Conservation (phyloP, 2,888 invertebrate species). For the Drosophila cyrtoloma region DNA sequence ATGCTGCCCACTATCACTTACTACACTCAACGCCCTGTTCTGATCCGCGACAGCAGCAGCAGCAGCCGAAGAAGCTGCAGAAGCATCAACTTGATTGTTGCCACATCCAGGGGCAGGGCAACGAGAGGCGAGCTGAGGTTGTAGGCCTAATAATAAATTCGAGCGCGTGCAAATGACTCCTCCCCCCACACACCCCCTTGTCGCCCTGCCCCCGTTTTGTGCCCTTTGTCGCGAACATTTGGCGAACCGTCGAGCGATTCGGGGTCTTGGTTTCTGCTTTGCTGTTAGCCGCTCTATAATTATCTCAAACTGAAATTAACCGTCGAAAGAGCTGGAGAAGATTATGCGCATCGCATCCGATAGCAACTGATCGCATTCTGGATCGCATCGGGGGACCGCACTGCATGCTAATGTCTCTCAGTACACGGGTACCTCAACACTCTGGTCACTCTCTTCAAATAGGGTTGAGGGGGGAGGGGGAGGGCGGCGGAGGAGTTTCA, state of each 20-base stretch:
- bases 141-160: constrained; percentile 80
- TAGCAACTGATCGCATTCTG: constrained; percentile 33
- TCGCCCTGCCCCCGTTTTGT: neutral
- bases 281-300: constrained; percentile 83
- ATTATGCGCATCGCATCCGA: constrained; percentile 72
- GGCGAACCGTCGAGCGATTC: neutral
- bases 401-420: constrained; percentile 57
- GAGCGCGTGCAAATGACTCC: constrained; percentile 79
- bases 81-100: constrained; percentile 68
- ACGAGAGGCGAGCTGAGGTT: neutral
- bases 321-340: constrained; percentile 81
- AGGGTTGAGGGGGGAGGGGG: too few species aligned
- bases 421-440: neutral
- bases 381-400: constrained; percentile 39
- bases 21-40: constrained; percentile 78
- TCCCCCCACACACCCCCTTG: neutral
- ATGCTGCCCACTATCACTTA: constrained; percentile 79
- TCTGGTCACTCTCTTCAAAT: neutral
- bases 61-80: constrained; percentile 38
- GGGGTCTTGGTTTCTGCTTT: constrained; percentile 45
- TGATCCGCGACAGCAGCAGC: constrained; percentile 49
- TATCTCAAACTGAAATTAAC: constrained; percentile 84
- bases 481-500: neutral
- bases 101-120: constrained; percentile 9
- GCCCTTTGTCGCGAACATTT: constrained; percentile 21